Evolutionary conservation across 2,113 vertebrate species (phyloP).

Genomic region (Sprattus sprattus): DNA sequence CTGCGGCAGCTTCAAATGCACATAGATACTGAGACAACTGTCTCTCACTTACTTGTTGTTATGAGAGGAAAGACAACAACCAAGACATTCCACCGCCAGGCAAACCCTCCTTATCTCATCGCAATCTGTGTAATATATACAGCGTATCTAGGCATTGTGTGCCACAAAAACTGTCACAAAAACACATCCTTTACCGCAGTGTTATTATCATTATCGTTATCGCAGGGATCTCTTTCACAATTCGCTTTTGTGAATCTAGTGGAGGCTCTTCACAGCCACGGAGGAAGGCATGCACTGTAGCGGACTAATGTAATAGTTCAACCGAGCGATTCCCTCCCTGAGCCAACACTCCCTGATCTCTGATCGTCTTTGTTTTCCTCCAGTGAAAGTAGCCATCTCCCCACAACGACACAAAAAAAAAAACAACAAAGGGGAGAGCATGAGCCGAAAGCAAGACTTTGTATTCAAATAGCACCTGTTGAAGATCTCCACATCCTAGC

Average conservation of each 20-base stretch:
- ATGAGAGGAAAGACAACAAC: not conserved
- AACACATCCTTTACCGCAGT: not conserved
- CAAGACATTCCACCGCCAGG: not conserved
- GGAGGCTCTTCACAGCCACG: not conserved
- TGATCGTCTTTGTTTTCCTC: not conserved
- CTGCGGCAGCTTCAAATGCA: not conserved
- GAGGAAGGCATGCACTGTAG: not conserved
- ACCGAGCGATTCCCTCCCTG: not conserved
- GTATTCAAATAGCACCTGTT: constrained; percentile 78
- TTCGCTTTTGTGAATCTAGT: not conserved
- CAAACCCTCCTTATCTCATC: not conserved
- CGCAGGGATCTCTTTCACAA: not conserved
- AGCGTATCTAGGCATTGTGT: not conserved
- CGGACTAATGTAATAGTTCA: not conserved
- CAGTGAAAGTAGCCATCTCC: not conserved
- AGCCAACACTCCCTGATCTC: not conserved
- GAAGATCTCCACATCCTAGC: constrained; percentile 67
- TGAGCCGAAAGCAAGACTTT: constrained; percentile 54
- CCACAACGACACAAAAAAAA: not conserved
- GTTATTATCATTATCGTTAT: not conserved
- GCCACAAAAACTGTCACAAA: not conserved
- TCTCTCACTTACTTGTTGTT: not conserved
- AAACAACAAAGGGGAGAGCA: constrained; percentile 41
- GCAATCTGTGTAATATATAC: not conserved
- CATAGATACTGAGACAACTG: not conserved